Evolutionary conservation across 2,888 invertebrate genomes (phyloP).

Genomic region (Macrophya annulata): DNA sequence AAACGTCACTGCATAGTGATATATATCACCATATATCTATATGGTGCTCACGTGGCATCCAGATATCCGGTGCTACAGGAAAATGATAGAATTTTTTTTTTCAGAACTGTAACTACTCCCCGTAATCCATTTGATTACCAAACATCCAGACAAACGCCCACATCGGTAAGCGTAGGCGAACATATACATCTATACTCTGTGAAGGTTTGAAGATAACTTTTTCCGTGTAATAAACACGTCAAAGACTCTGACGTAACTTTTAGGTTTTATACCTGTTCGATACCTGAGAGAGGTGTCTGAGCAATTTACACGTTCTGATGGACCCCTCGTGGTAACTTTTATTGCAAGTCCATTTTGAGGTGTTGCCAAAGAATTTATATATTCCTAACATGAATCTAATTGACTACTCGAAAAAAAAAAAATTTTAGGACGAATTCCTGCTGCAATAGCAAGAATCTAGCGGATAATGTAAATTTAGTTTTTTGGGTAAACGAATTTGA

Average conservation of each 20-base stretch:
- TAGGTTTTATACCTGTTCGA: not conserved
- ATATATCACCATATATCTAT: not conserved
- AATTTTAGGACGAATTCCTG: not conserved
- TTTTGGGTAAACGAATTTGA: not conserved
- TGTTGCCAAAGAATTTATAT: not conserved
- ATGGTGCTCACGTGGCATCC: not conserved
- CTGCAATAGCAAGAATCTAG: not conserved
- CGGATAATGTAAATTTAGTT: not conserved
- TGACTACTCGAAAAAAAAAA: not conserved
- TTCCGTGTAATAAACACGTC: not conserved
- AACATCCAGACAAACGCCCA: not conserved
- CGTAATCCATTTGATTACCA: not conserved
- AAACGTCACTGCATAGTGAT: not conserved
- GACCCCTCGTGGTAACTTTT: not conserved
- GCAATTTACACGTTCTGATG: not conserved
- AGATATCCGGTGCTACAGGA: not conserved
- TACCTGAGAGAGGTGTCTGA: not conserved
- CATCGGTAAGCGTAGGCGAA: not conserved
- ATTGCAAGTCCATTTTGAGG: not conserved
- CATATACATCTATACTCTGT: not conserved
- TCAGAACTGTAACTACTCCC: not conserved
- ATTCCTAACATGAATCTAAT: not conserved
- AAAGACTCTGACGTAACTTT: slow-evolving; percentile 4
- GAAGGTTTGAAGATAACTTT: not conserved
- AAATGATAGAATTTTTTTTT: not conserved